Evolutionary conservation across 2,113 vertebrate genomes (phyloP).

Genomic region (Diglossa brunneiventris): DNA sequence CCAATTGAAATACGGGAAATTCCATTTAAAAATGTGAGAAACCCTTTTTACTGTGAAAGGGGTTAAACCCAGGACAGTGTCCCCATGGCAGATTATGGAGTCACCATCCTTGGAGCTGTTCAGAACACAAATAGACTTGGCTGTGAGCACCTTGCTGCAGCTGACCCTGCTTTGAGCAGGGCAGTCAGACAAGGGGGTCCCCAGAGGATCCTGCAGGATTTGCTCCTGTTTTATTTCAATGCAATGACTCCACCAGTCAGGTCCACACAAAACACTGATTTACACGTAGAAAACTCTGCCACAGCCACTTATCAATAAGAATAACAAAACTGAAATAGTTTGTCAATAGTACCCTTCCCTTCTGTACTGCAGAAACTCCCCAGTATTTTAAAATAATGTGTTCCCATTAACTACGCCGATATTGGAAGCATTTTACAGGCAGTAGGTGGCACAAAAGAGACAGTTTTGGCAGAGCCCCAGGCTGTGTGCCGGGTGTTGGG

Average conservation of each 20-base stretch:
- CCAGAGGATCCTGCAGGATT: not conserved
- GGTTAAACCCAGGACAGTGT: not conserved
- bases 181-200: too few relatives aligned
- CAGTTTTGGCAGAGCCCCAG: not conserved
- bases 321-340: not conserved
- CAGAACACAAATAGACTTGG: not conserved
- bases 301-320: not conserved
- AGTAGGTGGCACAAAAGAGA: constrained; percentile 16
- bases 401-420: accelerated
- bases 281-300: not conserved
- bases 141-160: not conserved
- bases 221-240: not conserved
- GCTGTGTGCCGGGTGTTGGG: not conserved
- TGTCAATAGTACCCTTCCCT: not conserved
- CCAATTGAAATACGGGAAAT: not conserved
- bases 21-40: not conserved
- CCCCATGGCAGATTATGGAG: not conserved
- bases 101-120: not conserved
- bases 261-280: not conserved
- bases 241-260: not conserved
- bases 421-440: not conserved
- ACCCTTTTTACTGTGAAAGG: not conserved
- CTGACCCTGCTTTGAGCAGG: not conserved
- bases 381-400: not conserved
- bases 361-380: not conserved